Base-by-base conservation (phyloP, 1,140 invertebrate genomes). In the Drosophila burlai region DNA sequence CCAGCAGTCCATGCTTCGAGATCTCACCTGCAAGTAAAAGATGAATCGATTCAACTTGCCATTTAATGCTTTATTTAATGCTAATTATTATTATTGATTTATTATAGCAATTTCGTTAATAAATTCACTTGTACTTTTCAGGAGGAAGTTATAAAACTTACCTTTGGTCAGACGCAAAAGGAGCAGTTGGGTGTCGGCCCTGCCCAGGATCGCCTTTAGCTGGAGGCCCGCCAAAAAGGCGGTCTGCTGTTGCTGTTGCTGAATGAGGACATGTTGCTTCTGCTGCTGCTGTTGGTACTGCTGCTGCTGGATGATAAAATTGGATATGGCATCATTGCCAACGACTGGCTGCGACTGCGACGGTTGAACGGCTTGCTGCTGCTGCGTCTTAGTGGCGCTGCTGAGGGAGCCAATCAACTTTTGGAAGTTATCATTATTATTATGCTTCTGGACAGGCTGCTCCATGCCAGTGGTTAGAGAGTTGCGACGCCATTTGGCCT, bases 401-500 rank as follows among this genome's bases (percentile, higher is more conserved):
- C 72, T 80, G 2, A 92, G 63, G 34, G 90, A 77, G 4, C 87
- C 87, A 80, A 92, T 83, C 6, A 92, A 54, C 50, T 92, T 92
- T 67, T 91, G 85, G 49, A 92, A 92, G 67, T 61, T 91, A 34
- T 92, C 91, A 0, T 83, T 40, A 26, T 82, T 40, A 26, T 82
- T 40, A 26, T 82, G 81, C 21, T 80, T 86, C 16, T 57, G 46
- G 45, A 42, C 59, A 38, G 66, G 13, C 47, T 55, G 13, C 47
- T 55, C 50, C 9, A 18, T 67, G 38, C 52, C 50, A n/a, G 54
- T 31, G 15, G 58, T 63, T 0, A 92, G 58, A 3, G 91, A 92
- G 58, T 89, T 92, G 11, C 85, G 85, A 47, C 91, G 89, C 91
- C 91, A 92, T 73, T 92, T 92, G 54, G 91, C 91, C 75, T 92